These are phyloP conservation scores for Prionailurus bengalensis DNA, from an alignment of 2,113 vertebrate genomes.

Conservation along the genomic window DNA sequence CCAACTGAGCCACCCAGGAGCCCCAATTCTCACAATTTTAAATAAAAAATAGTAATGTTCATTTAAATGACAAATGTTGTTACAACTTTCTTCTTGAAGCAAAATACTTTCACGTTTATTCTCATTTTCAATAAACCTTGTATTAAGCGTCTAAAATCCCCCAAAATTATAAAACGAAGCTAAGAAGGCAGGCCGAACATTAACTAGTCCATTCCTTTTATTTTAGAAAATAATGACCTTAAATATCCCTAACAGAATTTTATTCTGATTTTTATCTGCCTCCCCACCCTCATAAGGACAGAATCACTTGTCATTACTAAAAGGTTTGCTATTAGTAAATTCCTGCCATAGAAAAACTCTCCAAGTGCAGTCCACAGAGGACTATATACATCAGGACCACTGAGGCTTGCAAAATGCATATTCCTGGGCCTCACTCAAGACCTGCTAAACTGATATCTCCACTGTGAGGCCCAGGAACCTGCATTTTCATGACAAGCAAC, in stretches of 20 bases:
- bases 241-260: background rate
- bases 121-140: background rate
- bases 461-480: background rate
- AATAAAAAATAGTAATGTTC: background rate
- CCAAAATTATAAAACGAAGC: background rate
- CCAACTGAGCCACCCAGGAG: too few species aligned
- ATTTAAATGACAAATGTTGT: background rate
- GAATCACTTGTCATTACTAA: background rate
- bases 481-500: background rate
- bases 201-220: background rate
- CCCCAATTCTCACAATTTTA: background rate
- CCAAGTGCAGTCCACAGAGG: too few species aligned
- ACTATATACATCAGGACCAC: background rate
- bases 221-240: background rate
- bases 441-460: background rate
- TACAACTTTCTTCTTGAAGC: background rate
- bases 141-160: slow-evolving; percentile 10
- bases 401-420: background rate
- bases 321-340: background rate
- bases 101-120: slow-evolving; percentile 55
- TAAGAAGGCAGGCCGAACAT: background rate
- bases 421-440: background rate
- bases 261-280: background rate
- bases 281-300: background rate
- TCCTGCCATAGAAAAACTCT: background rate